A percentile compares a stretch with the other conserved stretches of the same genome.
These are phyloP conservation scores for Amiota minor DNA, from an alignment of 2,888 invertebrate species.

Conservation along the genomic window DNA sequence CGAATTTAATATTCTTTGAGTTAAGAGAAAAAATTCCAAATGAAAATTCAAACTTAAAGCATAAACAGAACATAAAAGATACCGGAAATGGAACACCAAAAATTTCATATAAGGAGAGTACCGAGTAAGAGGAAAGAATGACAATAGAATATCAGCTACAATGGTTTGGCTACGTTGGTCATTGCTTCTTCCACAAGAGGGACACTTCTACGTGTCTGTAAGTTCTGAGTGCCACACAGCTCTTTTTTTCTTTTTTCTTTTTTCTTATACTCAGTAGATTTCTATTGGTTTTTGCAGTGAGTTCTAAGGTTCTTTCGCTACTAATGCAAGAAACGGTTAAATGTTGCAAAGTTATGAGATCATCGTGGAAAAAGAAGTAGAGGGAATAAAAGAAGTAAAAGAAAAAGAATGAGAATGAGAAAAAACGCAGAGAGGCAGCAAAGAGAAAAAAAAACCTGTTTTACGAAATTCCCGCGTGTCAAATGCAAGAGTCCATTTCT, in stretches of 20 bases:
- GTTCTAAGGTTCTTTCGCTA: neutral
- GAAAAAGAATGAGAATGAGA: neutral
- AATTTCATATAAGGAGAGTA: neutral
- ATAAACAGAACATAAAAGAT: constrained; percentile 12
- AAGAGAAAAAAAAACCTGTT: constrained; percentile 28
- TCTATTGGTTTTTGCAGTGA: too few relatives aligned
- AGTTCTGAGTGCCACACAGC: too few relatives aligned
- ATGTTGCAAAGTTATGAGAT: constrained; percentile 23
- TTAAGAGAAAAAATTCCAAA: constrained; percentile 10
- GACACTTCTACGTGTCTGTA: too few relatives aligned
- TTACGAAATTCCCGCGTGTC: constrained; percentile 34
- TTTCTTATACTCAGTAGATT: too few relatives aligned
- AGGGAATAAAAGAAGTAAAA: neutral
- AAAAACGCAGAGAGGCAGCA: neutral
- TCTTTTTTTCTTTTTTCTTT: too few relatives aligned
- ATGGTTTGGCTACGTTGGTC: too few relatives aligned
- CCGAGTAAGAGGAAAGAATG: neutral
- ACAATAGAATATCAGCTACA: too few relatives aligned
- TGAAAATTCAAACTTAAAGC: constrained; percentile 19
- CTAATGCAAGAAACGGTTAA: constrained; percentile 4
- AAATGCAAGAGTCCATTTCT: constrained; percentile 8
- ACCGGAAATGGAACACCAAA: constrained; percentile 20
- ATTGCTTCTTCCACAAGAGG: too few relatives aligned
- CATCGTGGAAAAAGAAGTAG: neutral
- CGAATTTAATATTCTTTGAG: constrained; percentile 17